Evolutionary conservation across 2,888 invertebrate species (phyloP), one percentile per base, ranked within the genome.

Genomic region (Congeria kusceri): DNA sequence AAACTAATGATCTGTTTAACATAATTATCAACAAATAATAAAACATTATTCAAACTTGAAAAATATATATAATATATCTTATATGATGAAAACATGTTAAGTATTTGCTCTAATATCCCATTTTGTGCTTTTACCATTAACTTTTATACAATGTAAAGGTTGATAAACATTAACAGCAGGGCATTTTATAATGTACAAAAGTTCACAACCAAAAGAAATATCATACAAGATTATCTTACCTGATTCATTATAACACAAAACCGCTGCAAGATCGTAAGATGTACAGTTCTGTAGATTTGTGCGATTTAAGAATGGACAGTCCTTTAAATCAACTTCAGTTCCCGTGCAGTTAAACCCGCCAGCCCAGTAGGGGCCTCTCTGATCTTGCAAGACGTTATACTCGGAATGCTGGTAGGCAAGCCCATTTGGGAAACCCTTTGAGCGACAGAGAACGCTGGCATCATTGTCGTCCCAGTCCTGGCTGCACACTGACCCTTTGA

Each of bases 401-500:
- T 77, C 83, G 0, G 77, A 86, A 49, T 87, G 85, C 7, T 82
- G 74, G 77, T 88, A 88, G 27, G 88, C 85, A 4, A 87, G 67
- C 27, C 90, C 91, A 56, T 80, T 70, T 15, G 63, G 59, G 69
- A 83, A 90, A 15, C 85, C 86, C 15, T 83, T 66, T 5, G 72
- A 75, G 46, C 80, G 76, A 77, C 92, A 92, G 56, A 88, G 80
- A 0, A 92, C 90, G 1, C 58, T 64, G 0, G 91, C 91, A 27
- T 90, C 91, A 2, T 62, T 67, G 69, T 90, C 90, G 25, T 83
- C 85, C 89, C 90, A 91, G 44, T 85, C 82, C 3, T 61, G 61
- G 32, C 86, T 80, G 73, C 91, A 91, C 28, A 91, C 95, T 95
- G 90, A 95, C 58, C 90, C 90, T 25, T 77, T 80, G n/a, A 87